These are phyloP conservation scores for Catocala nupta DNA, from an alignment of 2,888 invertebrate species.

Conservation along the genomic window DNA sequence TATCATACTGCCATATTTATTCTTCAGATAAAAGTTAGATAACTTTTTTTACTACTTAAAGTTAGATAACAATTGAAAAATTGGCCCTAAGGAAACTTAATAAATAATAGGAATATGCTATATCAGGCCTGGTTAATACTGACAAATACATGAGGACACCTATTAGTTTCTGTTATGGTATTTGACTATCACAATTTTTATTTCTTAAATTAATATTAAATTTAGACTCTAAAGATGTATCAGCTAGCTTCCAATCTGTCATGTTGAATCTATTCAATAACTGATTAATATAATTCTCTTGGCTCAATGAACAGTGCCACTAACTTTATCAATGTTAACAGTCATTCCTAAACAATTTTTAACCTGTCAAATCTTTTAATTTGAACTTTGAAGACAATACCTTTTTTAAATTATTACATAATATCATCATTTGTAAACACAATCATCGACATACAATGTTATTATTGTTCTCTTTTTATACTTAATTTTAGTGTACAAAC, in stretches of 20 bases:
- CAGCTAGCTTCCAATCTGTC: slow-evolving; percentile 3
- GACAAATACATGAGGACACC: slow-evolving; percentile 2
- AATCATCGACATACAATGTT: slow-evolving; percentile 1
- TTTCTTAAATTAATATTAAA: neutral
- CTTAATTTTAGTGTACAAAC: neutral
- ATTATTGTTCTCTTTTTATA: neutral
- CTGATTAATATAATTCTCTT: slow-evolving; percentile 9
- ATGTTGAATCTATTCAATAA: slow-evolving; percentile 15
- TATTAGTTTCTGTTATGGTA: slow-evolving; percentile 8
- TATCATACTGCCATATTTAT: too few species aligned
- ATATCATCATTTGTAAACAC: neutral
- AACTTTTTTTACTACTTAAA: too few species aligned
- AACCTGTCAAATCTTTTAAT: slow-evolving; percentile 18
- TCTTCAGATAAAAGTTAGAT: too few species aligned
- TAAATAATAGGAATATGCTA: neutral
- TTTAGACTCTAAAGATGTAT: slow-evolving; percentile 11
- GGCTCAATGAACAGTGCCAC: slow-evolving; percentile 8
- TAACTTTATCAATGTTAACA: slow-evolving; percentile 10
- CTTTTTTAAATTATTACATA: slow-evolving; percentile 8
- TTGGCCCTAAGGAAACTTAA: too few species aligned
- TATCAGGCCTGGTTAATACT: slow-evolving; percentile 1
- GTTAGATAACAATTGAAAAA: too few species aligned
- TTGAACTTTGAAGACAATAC: slow-evolving; percentile 9
- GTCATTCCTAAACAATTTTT: slow-evolving; percentile 20
- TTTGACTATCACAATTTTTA: neutral